Conservation (phyloP, 2,888 invertebrate species). For the Volucella inflata region DNA sequence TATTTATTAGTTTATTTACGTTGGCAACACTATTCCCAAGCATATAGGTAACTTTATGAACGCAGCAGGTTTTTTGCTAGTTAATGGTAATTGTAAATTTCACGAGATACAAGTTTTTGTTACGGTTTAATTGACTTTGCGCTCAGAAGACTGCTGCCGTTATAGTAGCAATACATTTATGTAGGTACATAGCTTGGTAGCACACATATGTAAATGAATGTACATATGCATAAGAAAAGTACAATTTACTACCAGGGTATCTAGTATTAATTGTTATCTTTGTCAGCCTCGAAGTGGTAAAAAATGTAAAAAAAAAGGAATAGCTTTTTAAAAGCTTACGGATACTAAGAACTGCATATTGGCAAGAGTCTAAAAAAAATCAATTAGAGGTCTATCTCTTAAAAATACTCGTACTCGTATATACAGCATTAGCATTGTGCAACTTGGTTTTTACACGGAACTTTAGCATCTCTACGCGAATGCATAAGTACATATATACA, state of each 20-base stretch:
- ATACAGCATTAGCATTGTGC: constrained; percentile 9
- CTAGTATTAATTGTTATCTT: not conserved
- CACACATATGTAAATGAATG: constrained; percentile 47
- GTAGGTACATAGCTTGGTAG: constrained; percentile 26
- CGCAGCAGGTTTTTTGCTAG: constrained; percentile 27
- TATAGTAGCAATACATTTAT: constrained; percentile 33
- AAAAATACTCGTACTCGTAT: constrained; percentile 17
- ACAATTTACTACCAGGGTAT: too few relatives aligned
- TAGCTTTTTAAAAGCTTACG: constrained; percentile 53
- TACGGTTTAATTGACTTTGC: constrained; percentile 62
- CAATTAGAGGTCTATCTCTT: constrained; percentile 23
- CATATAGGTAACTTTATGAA: too few relatives aligned
- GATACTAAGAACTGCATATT: constrained; percentile 27
- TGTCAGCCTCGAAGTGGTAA: constrained; percentile 1
- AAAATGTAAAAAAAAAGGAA: not conserved
- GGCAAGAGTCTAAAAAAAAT: constrained; percentile 18
- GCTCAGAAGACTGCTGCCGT: constrained; percentile 39
- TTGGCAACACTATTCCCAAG: too few relatives aligned
- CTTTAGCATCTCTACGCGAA: constrained; percentile 8
- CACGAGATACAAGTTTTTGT: constrained; percentile 59
- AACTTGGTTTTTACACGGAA: constrained; percentile 16
- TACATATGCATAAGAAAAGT: constrained; percentile 22
- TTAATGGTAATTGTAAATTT: constrained; percentile 73
- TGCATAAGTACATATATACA: constrained; percentile 6
- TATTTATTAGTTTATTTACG: too few relatives aligned